Conservation (phyloP, 2,888 invertebrate species). For the Marronus borbonicus region DNA sequence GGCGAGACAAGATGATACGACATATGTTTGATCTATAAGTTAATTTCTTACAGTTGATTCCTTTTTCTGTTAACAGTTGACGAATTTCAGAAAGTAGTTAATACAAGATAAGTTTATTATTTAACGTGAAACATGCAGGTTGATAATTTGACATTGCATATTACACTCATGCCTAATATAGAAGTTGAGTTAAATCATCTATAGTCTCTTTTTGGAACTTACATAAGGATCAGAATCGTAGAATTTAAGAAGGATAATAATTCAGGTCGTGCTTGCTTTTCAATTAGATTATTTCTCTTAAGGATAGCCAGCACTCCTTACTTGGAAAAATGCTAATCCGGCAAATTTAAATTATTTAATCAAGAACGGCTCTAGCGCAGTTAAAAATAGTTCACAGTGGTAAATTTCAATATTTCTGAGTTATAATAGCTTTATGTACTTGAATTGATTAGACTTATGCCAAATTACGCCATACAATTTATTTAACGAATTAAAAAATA, state of each 20-base stretch:
- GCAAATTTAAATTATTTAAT: neutral
- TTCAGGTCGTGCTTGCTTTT: slow-evolving; percentile 20
- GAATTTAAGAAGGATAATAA: slow-evolving; percentile 3
- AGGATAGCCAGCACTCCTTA: neutral
- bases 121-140: slow-evolving; percentile 11
- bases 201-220: slow-evolving; percentile 14
- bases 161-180: slow-evolving; percentile 28
- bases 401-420: neutral
- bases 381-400: neutral
- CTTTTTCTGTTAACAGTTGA: neutral
- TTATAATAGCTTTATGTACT: neutral
- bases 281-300: slow-evolving; percentile 21
- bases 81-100: neutral
- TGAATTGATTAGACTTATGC: too few relatives aligned
- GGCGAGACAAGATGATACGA: neutral
- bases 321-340: neutral
- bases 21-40: slow-evolving; percentile 34
- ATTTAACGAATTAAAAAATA: too few relatives aligned
- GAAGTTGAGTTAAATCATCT: neutral
- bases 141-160: slow-evolving; percentile 12
- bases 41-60: neutral
- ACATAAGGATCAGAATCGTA: slow-evolving; percentile 33
- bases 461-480: too few relatives aligned
- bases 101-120: slow-evolving; percentile 5
- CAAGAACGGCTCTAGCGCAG: neutral